Evolutionary conservation across 2,113 vertebrate genomes (phyloP).

Genomic region (Collichthys lucidus): DNA sequence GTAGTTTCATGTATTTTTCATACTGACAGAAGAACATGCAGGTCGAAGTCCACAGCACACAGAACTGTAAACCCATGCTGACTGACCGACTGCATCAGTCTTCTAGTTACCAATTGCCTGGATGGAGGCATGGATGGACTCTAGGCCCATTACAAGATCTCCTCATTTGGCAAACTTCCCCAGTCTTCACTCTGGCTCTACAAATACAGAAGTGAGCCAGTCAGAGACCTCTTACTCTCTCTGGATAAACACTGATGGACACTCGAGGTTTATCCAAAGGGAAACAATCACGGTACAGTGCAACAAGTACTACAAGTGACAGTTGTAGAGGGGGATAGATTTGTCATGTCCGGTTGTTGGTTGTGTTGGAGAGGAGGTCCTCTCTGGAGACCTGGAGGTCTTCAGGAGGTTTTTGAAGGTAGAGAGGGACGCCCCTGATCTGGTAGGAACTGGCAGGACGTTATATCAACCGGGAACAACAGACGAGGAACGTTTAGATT

Average conservation of each 20-base stretch:
- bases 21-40: constrained; percentile 79
- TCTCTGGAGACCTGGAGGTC: too few relatives aligned
- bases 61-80: constrained; percentile 88
- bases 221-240: constrained; percentile 50
- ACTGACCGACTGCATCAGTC: constrained; percentile 87
- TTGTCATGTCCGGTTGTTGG: too few relatives aligned
- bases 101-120: constrained; percentile 90
- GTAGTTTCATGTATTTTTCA: constrained; percentile 63
- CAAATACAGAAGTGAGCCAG: constrained; percentile 89
- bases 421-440: too few relatives aligned
- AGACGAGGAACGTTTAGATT: too few relatives aligned
- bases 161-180: constrained; percentile 95
- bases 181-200: constrained; percentile 98
- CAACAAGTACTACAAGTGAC: too few relatives aligned
- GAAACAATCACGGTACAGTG: too few relatives aligned
- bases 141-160: constrained; percentile 92
- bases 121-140: constrained; percentile 79
- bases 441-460: too few relatives aligned
- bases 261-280: constrained; percentile 11
- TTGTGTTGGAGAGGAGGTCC: too few relatives aligned
- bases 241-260: not conserved
- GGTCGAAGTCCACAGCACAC: constrained; percentile 73
- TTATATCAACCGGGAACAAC: too few relatives aligned
- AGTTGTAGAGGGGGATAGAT: too few relatives aligned
- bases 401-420: too few relatives aligned